These are phyloP conservation scores for Fopius arisanus DNA, from an alignment of 1,140 invertebrate genomes.

Conservation along the genomic window DNA sequence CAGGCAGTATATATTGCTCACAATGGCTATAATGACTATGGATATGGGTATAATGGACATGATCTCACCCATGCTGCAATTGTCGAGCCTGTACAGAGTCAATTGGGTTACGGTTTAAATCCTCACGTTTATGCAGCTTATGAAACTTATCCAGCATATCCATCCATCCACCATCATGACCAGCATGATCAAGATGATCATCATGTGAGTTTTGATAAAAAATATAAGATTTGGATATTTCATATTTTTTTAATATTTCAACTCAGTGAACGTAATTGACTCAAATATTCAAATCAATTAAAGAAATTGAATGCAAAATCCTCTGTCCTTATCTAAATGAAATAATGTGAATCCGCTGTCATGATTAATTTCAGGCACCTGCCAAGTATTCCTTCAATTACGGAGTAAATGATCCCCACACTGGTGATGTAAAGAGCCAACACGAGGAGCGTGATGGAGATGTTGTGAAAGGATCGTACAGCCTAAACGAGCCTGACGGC, in stretches of 20 bases:
- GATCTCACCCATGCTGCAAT: slow-evolving; percentile 21
- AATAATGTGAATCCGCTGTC: no score
- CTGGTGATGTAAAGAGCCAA: slow-evolving; percentile 61
- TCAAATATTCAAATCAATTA: no score
- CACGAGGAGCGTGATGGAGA: slow-evolving; percentile 62
- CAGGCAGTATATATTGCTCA: slow-evolving; percentile 43
- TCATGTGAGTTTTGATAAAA: slow-evolving; percentile 34
- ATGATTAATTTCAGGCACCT: slow-evolving; percentile 44
- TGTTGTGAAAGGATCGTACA: slow-evolving; percentile 62
- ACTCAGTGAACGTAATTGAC: no score
- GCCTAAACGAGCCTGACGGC: slow-evolving; percentile 61
- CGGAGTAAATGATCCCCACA: slow-evolving; percentile 60
- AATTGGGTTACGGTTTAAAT: slow-evolving; percentile 37
- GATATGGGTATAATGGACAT: slow-evolving; percentile 27
- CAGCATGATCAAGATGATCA: slow-evolving; percentile 26
- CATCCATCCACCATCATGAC: slow-evolving; percentile 18
- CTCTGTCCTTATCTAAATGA: no score
- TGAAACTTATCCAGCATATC: slow-evolving; percentile 16
- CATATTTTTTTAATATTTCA: no score
- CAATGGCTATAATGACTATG: slow-evolving; percentile 38
- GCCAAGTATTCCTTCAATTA: slow-evolving; percentile 61
- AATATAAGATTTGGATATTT: no score
- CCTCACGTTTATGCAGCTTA: slow-evolving; percentile 34
- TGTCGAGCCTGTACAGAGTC: slow-evolving; percentile 23
- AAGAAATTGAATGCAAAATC: no score